phyloP scores from a whole-genome alignment of 2,797 vertebrate genomes.

The Pelobates cultripes region DNA sequence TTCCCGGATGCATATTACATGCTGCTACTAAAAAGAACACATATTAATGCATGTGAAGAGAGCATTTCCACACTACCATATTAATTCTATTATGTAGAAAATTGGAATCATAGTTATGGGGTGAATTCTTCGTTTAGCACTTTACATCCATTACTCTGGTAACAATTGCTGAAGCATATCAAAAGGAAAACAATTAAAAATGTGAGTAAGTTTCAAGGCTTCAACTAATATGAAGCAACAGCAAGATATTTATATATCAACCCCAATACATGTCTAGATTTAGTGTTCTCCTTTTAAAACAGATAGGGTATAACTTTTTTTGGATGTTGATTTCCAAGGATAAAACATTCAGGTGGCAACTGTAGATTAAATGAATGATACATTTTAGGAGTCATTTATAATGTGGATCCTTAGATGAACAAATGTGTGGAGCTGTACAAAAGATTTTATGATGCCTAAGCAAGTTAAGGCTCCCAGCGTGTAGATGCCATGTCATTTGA shows the following conservation, averaged over 20 bases:
- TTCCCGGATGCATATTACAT: constrained; percentile 12
- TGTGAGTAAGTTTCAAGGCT: background rate
- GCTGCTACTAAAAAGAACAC: constrained; percentile 5
- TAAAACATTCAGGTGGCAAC: no score
- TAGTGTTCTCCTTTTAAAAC: no score
- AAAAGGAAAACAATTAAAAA: background rate
- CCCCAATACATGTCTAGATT: no score
- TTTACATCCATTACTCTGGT: background rate
- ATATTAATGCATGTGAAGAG: background rate
- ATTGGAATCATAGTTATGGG: background rate
- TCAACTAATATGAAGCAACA: background rate
- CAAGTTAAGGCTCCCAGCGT: no score
- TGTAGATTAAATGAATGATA: no score
- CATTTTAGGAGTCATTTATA: no score
- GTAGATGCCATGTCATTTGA: no score
- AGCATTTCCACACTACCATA: background rate
- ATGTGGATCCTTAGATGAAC: no score
- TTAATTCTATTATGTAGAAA: background rate
- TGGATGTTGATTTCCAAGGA: no score
- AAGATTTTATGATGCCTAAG: no score
- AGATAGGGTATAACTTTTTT: no score
- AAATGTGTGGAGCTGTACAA: no score
- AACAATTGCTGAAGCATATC: background rate
- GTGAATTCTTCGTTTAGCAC: background rate
- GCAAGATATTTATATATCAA: background rate